phyloP scores from a whole-genome alignment of 2,113 vertebrate genomes.

The Holacanthus passer region DNA sequence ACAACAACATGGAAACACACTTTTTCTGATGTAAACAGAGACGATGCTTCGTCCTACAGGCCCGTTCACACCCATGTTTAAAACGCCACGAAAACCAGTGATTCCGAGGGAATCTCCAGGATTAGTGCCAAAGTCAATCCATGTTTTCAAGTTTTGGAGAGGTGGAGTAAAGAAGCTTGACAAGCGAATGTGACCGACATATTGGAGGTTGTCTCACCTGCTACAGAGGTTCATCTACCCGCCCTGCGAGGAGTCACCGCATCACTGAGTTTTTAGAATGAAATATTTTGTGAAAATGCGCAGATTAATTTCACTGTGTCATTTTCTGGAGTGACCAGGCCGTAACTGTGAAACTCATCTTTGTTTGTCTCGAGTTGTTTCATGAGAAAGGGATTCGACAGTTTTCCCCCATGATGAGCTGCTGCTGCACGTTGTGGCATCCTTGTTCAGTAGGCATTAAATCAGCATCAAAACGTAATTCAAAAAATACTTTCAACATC shows the following conservation, averaged over 20 bases:
- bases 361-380: slow-evolving; percentile 12
- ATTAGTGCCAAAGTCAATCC: too few relatives aligned
- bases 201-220: background rate
- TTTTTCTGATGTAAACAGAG: slow-evolving; percentile 56
- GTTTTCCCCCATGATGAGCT: background rate
- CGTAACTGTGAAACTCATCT: background rate
- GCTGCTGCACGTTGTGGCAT: slow-evolving; percentile 38
- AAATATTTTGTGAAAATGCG: background rate
- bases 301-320: background rate
- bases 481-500: slow-evolving; percentile 45
- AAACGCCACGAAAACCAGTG: too few relatives aligned
- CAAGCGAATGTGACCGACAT: background rate
- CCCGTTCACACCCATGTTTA: background rate
- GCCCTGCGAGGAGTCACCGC: background rate
- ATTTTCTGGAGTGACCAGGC: background rate
- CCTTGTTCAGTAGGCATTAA: slow-evolving; percentile 36
- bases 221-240: too few relatives aligned
- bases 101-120: too few relatives aligned
- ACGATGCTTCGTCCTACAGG: slow-evolving; percentile 1
- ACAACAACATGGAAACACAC: background rate
- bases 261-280: background rate
- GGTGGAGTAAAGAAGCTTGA: background rate
- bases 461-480: slow-evolving; percentile 29
- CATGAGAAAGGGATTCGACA: background rate
- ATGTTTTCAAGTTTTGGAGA: background rate